A percentile compares a stretch with the other conserved stretches of the same genome.
These are phyloP conservation scores for Cylas formicarius DNA, from an alignment of 1,140 invertebrate genomes.

Conservation along the genomic window DNA sequence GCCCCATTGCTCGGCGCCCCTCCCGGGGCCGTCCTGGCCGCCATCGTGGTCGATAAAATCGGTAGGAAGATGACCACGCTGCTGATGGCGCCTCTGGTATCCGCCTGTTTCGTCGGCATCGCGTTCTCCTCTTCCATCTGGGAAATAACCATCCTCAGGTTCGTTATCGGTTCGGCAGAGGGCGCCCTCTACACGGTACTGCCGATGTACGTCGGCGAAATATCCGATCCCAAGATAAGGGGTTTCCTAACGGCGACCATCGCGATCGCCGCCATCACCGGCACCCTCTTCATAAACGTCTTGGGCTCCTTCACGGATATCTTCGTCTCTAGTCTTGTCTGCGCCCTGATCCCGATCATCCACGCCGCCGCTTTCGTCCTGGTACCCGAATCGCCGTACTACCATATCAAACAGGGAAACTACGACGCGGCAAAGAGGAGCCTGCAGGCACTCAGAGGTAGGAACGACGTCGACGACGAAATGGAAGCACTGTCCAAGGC, in stretches of 20 bases:
- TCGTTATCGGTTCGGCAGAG: slow-evolving; percentile 57
- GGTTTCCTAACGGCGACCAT: slow-evolving; percentile 34
- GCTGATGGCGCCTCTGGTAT: slow-evolving; percentile 50
- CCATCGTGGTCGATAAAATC: slow-evolving; percentile 46
- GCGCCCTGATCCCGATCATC: slow-evolving; percentile 45
- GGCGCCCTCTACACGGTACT: slow-evolving; percentile 59
- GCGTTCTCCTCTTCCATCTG: slow-evolving; percentile 46
- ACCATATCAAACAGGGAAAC: slow-evolving; percentile 69
- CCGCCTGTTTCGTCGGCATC: slow-evolving; percentile 59
- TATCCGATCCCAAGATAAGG: slow-evolving; percentile 56
- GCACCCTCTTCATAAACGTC: slow-evolving; percentile 60
- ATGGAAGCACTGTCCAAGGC: slow-evolving; percentile 60
- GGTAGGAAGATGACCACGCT: slow-evolving; percentile 63
- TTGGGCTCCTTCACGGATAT: slow-evolving; percentile 54
- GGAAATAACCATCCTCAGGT: slow-evolving; percentile 37
- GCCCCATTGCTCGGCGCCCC: slow-evolving; percentile 42
- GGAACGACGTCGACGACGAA: slow-evolving; percentile 71
- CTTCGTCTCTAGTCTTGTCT: slow-evolving; percentile 46
- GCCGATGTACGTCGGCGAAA: slow-evolving; percentile 60
- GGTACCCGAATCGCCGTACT: slow-evolving; percentile 85
- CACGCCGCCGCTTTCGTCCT: slow-evolving; percentile 48
- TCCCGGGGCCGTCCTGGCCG: slow-evolving; percentile 45
- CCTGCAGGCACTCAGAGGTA: slow-evolving; percentile 70
- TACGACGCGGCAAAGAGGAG: slow-evolving; percentile 64
- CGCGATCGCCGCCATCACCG: slow-evolving; percentile 42